phyloP scores from a whole-genome alignment of 2,888 invertebrate species.

The Panzeria rudis region DNA sequence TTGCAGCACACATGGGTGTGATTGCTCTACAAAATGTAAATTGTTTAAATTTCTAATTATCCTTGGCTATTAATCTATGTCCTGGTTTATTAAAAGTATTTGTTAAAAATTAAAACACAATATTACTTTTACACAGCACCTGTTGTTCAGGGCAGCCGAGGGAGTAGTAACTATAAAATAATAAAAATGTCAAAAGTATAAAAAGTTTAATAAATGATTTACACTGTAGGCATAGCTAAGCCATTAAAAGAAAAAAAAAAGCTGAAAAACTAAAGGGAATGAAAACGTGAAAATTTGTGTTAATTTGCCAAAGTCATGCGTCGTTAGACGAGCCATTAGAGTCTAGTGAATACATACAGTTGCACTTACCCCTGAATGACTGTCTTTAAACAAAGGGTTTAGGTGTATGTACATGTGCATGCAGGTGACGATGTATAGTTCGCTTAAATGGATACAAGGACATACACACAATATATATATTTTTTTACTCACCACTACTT shows the following conservation, averaged over 20 bases:
- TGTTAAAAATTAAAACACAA: conserved; percentile 1
- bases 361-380: conserved; percentile 4
- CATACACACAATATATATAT: conserved; percentile 2
- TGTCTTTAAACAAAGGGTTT: conserved; percentile 1
- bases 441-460: conserved; percentile 25
- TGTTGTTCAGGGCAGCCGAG: not conserved
- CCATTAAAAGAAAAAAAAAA: not conserved
- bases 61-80: conserved; percentile 67
- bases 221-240: conserved; percentile 34
- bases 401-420: not conserved
- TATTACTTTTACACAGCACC: conserved; percentile 1
- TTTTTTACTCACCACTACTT: conserved; percentile 29
- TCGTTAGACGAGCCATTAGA: conserved; percentile 54
- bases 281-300: conserved; percentile 71
- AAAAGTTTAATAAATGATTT: conserved; percentile 54
- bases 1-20: conserved; percentile 13
- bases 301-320: conserved; percentile 74
- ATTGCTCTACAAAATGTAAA: conserved; percentile 45
- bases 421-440: not conserved
- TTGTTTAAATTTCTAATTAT: conserved; percentile 73
- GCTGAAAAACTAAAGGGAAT: conserved; percentile 19
- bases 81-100: conserved; percentile 26
- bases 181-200: conserved; percentile 38
- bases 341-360: not conserved
- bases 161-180: conserved; percentile 13